Percentiles rank a stretch among this genome's conserved stretches.
Conservation (phyloP, 2,797 vertebrate species). For the Halcyon badia region DNA sequence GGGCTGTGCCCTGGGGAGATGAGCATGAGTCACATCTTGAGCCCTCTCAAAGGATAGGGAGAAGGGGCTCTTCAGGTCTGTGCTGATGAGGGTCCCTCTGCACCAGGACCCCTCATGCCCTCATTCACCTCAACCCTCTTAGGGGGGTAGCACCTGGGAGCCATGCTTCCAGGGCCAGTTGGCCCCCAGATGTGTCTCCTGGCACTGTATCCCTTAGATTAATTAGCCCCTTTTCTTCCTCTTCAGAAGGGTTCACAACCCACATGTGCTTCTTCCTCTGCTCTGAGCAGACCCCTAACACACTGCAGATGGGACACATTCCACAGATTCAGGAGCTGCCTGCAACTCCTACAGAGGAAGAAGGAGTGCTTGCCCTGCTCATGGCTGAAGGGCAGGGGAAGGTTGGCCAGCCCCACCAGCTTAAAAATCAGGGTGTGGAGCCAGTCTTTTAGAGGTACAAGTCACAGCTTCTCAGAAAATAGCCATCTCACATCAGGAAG, state of each 20-base stretch:
- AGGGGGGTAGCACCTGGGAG: background rate
- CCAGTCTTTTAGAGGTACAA: background rate
- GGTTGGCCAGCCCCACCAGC: background rate
- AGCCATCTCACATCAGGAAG: background rate
- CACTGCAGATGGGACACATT: slow-evolving; percentile 75
- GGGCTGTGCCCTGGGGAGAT: background rate
- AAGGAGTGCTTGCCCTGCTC: background rate
- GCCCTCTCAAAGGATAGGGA: background rate
- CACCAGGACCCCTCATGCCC: background rate
- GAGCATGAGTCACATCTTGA: background rate
- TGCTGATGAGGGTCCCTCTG: background rate
- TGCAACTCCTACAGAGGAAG: slow-evolving; percentile 3
- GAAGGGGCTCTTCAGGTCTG: background rate
- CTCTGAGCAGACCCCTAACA: slow-evolving; percentile 22
- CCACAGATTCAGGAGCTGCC: slow-evolving; percentile 57
- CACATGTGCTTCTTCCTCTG: slow-evolving; percentile 62
- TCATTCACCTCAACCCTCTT: background rate
- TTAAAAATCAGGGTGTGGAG: background rate
- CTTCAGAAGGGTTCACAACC: slow-evolving; percentile 64
- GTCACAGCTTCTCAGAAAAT: background rate
- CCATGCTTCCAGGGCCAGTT: slow-evolving; percentile 37
- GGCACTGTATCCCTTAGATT: slow-evolving; percentile 47
- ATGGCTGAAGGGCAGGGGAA: background rate
- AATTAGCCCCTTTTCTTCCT: slow-evolving; percentile 66
- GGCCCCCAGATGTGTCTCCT: slow-evolving; percentile 67